Evolutionary conservation across 2,113 vertebrate species (phyloP).

Genomic region (Atlantisia rogersi): DNA sequence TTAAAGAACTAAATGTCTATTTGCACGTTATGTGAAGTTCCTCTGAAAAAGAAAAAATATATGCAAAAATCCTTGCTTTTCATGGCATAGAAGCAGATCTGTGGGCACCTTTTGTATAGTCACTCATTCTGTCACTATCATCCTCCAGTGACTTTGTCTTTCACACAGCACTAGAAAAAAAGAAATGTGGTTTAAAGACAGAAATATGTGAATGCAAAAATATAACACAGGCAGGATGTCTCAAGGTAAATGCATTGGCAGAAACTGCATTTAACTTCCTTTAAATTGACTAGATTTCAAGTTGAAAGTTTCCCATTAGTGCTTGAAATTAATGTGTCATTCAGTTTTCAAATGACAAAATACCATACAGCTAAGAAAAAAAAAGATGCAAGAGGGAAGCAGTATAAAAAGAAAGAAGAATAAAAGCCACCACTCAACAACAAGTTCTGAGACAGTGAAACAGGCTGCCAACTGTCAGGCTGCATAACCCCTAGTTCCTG

Average conservation of each 20-base stretch:
- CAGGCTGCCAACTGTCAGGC: slow-evolving; percentile 1
- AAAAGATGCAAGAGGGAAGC: not conserved
- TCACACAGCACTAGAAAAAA: not conserved
- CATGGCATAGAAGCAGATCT: not conserved
- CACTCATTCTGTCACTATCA: slow-evolving; percentile 36
- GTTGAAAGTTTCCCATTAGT: slow-evolving; percentile 62
- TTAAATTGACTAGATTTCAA: slow-evolving; percentile 50
- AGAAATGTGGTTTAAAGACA: not conserved
- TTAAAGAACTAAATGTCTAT: not conserved
- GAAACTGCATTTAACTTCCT: slow-evolving; percentile 44
- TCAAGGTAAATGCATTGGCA: slow-evolving; percentile 38
- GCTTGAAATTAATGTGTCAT: slow-evolving; percentile 66
- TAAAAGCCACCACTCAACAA: not conserved
- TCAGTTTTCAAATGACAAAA: slow-evolving; percentile 60
- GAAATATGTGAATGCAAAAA: slow-evolving; percentile 38
- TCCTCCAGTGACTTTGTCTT: slow-evolving; percentile 49
- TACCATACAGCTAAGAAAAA: not conserved
- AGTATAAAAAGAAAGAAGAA: not conserved
- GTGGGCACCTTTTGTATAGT: slow-evolving; percentile 20
- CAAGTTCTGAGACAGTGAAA: not conserved
- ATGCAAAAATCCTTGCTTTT: not conserved
- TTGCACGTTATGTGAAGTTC: not conserved
- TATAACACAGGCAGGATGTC: slow-evolving; percentile 6
- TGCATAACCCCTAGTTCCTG: not conserved
- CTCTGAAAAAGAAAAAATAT: not conserved